Conservation (phyloP, 2,888 invertebrate genomes). For the Tetragnatha montana region DNA sequence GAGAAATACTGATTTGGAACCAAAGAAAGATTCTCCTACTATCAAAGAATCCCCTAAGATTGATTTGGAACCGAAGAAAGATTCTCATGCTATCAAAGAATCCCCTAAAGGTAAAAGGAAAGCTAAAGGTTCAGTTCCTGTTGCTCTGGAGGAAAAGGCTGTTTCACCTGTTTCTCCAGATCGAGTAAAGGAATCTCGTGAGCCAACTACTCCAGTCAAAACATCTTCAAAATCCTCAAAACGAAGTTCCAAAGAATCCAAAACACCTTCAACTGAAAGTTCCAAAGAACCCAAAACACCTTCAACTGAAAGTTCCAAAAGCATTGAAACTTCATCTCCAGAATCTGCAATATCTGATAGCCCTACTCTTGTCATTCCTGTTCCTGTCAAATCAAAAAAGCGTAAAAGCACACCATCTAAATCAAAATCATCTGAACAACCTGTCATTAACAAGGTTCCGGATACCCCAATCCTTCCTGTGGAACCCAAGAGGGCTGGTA, state of each 20-base stretch:
- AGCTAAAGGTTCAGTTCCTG: not conserved
- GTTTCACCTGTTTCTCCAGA: not conserved
- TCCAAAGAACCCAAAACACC: not conserved
- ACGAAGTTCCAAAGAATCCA: not conserved
- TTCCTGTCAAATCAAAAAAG: constrained; percentile 4
- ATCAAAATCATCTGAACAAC: constrained; percentile 72
- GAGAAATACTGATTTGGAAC: not conserved
- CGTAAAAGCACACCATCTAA: constrained; percentile 19
- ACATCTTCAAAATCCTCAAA: not conserved
- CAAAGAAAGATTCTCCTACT: not conserved
- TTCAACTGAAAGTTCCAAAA: not conserved
- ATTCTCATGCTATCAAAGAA: too few species aligned
- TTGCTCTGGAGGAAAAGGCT: not conserved
- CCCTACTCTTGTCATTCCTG: not conserved
- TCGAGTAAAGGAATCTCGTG: not conserved
- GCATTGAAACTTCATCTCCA: not conserved
- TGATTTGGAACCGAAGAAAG: not conserved
- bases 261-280: not conserved
- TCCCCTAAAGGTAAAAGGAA: not conserved
- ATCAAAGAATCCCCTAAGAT: not conserved
- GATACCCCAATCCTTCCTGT: not conserved
- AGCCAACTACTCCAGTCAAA: not conserved
- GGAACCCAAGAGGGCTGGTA: constrained; percentile 6
- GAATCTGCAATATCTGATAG: not conserved
- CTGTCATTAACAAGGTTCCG: not conserved